Percentiles rank a stretch among this genome's conserved stretches.
phyloP scores from a whole-genome alignment of 2,113 vertebrate species.

The Gymnarchus niloticus region DNA sequence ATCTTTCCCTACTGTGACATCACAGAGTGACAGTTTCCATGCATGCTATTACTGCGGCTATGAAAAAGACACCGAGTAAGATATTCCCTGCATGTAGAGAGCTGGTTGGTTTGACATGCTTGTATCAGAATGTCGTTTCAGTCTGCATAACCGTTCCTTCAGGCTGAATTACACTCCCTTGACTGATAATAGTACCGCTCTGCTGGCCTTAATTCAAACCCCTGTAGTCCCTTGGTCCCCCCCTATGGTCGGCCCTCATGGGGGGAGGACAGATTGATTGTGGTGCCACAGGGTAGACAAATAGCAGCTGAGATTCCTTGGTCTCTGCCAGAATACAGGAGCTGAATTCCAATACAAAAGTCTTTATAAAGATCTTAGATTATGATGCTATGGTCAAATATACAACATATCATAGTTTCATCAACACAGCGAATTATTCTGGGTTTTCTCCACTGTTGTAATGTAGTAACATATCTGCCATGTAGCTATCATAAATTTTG shows the following conservation, averaged over 20 bases:
- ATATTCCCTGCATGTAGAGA: background rate
- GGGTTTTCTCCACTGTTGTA: background rate
- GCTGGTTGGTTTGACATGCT: slow-evolving; percentile 4
- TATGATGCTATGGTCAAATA: background rate
- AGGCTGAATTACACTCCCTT: slow-evolving; percentile 21
- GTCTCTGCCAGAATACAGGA: background rate
- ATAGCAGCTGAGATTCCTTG: background rate
- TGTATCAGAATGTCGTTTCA: background rate
- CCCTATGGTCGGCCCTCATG: slow-evolving; percentile 3
- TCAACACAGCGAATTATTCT: background rate
- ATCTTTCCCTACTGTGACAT: background rate
- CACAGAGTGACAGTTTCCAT: background rate
- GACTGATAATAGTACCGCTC: slow-evolving; percentile 6
- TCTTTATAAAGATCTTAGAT: background rate
- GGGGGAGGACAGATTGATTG: background rate
- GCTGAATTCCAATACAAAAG: background rate
- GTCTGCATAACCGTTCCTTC: background rate
- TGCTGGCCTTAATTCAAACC: background rate
- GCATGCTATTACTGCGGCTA: background rate
- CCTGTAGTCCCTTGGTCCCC: background rate
- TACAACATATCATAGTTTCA: background rate
- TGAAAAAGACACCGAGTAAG: background rate
- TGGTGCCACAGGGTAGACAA: background rate
- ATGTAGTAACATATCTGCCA: background rate
- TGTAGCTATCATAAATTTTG: background rate